phyloP scores from a whole-genome alignment of 2,797 vertebrate species.

The Coregonus suidteri region DNA sequence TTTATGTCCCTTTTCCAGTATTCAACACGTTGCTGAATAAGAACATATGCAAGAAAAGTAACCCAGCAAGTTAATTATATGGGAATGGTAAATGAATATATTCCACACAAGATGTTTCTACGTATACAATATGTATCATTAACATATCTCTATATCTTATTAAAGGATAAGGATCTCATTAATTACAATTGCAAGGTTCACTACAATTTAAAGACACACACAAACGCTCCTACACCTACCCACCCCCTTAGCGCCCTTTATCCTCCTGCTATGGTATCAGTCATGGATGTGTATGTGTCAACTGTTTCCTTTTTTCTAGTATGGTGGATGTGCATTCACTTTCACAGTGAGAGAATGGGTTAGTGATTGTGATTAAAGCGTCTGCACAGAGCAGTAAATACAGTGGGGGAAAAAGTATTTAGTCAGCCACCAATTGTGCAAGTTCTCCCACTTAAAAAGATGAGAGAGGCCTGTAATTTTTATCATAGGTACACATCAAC shows the following conservation, averaged over 20 bases:
- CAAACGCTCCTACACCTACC: not conserved
- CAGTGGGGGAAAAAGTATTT: too few relatives aligned
- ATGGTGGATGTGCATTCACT: too few relatives aligned
- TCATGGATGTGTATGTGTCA: too few relatives aligned
- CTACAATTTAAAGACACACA: not conserved
- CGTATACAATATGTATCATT: not conserved
- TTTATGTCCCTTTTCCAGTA: not conserved
- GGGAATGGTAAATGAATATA: not conserved
- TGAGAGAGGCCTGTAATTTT: too few relatives aligned
- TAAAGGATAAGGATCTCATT: not conserved
- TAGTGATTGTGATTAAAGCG: too few relatives aligned
- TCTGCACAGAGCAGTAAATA: too few relatives aligned
- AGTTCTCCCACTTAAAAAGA: too few relatives aligned
- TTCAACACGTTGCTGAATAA: not conserved
- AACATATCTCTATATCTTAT: not conserved
- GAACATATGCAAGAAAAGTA: not conserved
- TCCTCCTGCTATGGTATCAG: too few relatives aligned
- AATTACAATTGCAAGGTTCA: not conserved
- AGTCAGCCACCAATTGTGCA: too few relatives aligned
- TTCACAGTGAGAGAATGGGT: too few relatives aligned
- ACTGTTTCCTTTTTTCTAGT: too few relatives aligned
- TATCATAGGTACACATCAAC: too few relatives aligned
- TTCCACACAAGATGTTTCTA: not conserved
- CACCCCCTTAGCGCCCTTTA: not conserved
- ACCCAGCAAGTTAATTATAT: not conserved